Evolutionary conservation across 2,888 invertebrate species (phyloP), one percentile per base, ranked within the genome.

Genomic region (Bibio marci): DNA sequence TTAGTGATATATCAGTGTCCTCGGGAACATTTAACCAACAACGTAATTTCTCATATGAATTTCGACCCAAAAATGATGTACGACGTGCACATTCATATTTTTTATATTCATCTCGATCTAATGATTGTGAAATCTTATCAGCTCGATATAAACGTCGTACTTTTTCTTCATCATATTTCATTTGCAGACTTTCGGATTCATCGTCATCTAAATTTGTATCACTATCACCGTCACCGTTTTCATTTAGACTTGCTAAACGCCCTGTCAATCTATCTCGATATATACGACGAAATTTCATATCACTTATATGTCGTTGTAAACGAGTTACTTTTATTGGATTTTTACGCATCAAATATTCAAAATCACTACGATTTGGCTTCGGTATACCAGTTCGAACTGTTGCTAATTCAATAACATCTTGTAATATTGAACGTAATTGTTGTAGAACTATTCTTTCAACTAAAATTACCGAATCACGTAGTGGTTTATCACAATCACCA

Each of bases 371-470:
- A 0, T 56, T 53, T 2, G 62, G 61, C 46, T 70, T 69, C 1
- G 67, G 61, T 43, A 78, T 76, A 35, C 73, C 69, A 4, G 69
- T 69, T 45, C 81, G 69, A 41, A 68, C 63, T 41, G 68, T 68
- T 0, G 80, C 76, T 31, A 77, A 66, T 48, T 79, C 73, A 12
- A 71, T 65, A 1, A 83, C 81, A 57, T 81, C 80, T 48, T 73
- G 71, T n/a, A 88, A 63, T 56, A 91, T 74, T 1, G 71, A 69
- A 44, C 76, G 69, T 48, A 91, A 67, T 59, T 92, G 90, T 48
- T 81, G 79, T 38, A 81, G 67, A 1, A 88, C 76, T 40, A 91
- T 78, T 45, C 73, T 78, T 62, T 92, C 90, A 0, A 92, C 77
- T 35, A 91, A 62, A 40, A 76, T 71, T 0, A 90, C 88, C 2